These are phyloP conservation scores for Petrocephalus sullivani DNA, from an alignment of 2,797 vertebrate species.

Conservation along the genomic window DNA sequence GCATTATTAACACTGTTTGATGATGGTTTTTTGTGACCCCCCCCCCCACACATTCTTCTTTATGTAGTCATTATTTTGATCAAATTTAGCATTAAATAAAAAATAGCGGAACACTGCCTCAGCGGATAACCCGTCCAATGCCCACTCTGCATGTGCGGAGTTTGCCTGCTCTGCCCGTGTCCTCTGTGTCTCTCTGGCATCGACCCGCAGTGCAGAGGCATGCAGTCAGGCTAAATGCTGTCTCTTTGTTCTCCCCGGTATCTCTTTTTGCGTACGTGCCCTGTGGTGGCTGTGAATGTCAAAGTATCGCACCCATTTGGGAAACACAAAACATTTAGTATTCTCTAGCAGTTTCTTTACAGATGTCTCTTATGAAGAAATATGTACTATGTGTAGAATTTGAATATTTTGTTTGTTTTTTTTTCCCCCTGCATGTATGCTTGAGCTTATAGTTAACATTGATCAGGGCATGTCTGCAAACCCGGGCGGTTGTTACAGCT, in stretches of 20 bases:
- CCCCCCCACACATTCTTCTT: neutral
- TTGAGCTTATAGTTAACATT: conserved; percentile 38
- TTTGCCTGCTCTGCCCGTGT: neutral
- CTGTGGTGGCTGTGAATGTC: neutral
- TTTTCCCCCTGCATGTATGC: neutral
- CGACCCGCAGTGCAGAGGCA: neutral
- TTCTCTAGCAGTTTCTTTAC: neutral
- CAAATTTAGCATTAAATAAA: neutral
- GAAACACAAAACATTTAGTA: neutral
- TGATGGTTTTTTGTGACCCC: neutral
- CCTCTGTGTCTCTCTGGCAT: neutral
- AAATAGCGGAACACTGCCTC: neutral
- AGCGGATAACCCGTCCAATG: neutral
- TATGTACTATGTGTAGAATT: neutral
- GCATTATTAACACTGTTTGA: neutral
- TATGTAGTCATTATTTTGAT: neutral
- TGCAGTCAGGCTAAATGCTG: neutral
- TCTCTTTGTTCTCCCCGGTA: neutral
- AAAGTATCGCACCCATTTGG: neutral
- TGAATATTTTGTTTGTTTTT: neutral
- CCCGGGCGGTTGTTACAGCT: conserved; percentile 39
- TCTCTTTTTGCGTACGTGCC: neutral
- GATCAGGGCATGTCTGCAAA: conserved; percentile 40
- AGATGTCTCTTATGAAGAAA: neutral
- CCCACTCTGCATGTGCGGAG: neutral